Percentiles rank a stretch among this genome's conserved stretches.
These are phyloP conservation scores for Morone chrysops DNA, from an alignment of 2,113 vertebrate genomes.

Conservation along the genomic window DNA sequence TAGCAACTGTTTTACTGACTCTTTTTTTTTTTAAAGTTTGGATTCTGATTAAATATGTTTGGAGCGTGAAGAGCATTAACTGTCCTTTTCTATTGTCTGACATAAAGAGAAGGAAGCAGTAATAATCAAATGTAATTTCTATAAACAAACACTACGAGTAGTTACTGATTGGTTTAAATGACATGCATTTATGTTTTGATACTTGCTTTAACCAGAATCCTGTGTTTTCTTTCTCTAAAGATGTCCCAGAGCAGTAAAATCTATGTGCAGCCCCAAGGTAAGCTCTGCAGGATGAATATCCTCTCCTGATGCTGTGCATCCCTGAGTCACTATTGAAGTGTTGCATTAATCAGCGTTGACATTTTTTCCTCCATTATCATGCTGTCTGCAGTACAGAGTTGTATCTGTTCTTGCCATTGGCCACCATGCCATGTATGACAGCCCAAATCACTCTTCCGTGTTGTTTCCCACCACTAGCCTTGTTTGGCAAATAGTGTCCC, in stretches of 20 bases:
- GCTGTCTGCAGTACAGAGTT: slow-evolving; percentile 47
- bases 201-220: slow-evolving; percentile 39
- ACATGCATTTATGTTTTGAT: neutral
- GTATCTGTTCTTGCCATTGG: slow-evolving; percentile 68
- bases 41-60: slow-evolving; percentile 37
- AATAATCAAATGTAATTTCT: slow-evolving; percentile 31
- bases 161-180: slow-evolving; percentile 15
- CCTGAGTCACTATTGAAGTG: slow-evolving; percentile 50
- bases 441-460: slow-evolving; percentile 58
- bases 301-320: slow-evolving; percentile 37
- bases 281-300: slow-evolving; percentile 66
- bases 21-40: slow-evolving; percentile 48
- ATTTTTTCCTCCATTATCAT: slow-evolving; percentile 64
- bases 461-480: slow-evolving; percentile 57
- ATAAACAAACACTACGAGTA: slow-evolving; percentile 1
- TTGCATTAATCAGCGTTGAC: slow-evolving; percentile 68
- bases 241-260: slow-evolving; percentile 88
- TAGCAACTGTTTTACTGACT: slow-evolving; percentile 34
- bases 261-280: slow-evolving; percentile 93
- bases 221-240: slow-evolving; percentile 79
- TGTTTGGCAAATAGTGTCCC: slow-evolving; percentile 62
- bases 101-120: slow-evolving; percentile 15
- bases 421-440: slow-evolving; percentile 47
- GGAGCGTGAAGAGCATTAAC: slow-evolving; percentile 29
- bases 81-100: slow-evolving; percentile 3